These are phyloP conservation scores for Erinaceus europaeus DNA, from an alignment of 2,113 vertebrate genomes.

Conservation along the genomic window DNA sequence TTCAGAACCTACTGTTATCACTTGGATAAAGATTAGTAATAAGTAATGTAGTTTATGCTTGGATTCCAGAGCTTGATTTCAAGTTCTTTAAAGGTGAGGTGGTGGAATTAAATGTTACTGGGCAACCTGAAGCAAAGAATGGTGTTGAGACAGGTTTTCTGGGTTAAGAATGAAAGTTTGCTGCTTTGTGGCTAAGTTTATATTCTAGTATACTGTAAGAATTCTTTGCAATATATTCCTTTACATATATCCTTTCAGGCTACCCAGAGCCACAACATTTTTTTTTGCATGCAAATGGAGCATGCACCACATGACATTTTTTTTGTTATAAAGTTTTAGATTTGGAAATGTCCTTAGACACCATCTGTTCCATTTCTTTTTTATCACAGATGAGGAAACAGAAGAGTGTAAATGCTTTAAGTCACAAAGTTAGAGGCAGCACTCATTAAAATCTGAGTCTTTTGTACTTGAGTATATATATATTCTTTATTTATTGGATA, in stretches of 20 bases:
- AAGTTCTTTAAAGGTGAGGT: neutral
- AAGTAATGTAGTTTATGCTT: neutral
- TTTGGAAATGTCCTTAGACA: slow-evolving; percentile 38
- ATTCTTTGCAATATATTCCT: neutral
- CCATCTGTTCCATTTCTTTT: slow-evolving; percentile 51
- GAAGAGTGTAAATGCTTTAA: slow-evolving; percentile 12
- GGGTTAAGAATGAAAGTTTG: neutral
- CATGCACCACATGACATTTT: slow-evolving; percentile 37
- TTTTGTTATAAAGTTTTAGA: slow-evolving; percentile 55
- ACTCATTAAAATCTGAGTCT: neutral
- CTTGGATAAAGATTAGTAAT: neutral
- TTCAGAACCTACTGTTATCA: neutral
- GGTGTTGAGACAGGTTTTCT: neutral
- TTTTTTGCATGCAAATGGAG: slow-evolving; percentile 22
- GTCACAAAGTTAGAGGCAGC: slow-evolving; percentile 35
- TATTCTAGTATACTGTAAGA: neutral
- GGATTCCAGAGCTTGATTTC: neutral
- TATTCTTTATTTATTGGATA: neutral
- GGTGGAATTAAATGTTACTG: too few species aligned
- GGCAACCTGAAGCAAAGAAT: neutral
- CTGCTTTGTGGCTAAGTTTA: neutral
- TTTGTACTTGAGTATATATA: neutral
- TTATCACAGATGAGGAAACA: slow-evolving; percentile 52
- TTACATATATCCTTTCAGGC: neutral
- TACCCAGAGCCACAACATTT: neutral